Percentiles rank a stretch among this genome's conserved stretches.
Evolutionary conservation across 2,797 vertebrate species (phyloP).

Genomic region (Rhadinocentrus ornatus): DNA sequence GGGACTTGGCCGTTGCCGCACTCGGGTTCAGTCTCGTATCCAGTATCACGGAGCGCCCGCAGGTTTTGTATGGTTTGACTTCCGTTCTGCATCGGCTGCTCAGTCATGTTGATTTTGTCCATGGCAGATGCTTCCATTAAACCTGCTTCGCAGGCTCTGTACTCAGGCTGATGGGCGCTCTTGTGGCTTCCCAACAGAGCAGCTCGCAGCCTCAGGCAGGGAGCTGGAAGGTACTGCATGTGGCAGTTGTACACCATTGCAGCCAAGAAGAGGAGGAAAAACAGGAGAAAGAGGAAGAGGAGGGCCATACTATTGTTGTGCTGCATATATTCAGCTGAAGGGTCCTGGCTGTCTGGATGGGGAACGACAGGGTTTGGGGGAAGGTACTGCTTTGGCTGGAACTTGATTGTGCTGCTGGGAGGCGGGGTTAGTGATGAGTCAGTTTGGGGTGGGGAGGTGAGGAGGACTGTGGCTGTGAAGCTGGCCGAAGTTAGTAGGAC

Average conservation of each 20-base stretch:
- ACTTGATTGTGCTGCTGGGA: constrained; percentile 67
- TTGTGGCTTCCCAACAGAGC: constrained; percentile 88
- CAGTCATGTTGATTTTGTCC: constrained; percentile 84
- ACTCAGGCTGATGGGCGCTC: constrained; percentile 83
- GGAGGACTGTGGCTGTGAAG: constrained; percentile 64
- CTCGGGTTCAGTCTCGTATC: constrained; percentile 94
- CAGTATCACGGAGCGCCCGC: constrained; percentile 89
- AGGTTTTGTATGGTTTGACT: constrained; percentile 82
- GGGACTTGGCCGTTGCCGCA: constrained; percentile 86
- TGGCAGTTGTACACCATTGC: constrained; percentile 95
- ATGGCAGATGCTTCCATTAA: constrained; percentile 84
- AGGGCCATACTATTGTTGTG: constrained; percentile 86
- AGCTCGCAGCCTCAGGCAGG: constrained; percentile 89
- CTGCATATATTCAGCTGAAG: constrained; percentile 87
- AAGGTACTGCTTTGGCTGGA: constrained; percentile 75
- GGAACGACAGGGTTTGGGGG: constrained; percentile 77
- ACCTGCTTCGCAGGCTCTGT: constrained; percentile 89
- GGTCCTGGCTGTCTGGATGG: constrained; percentile 79
- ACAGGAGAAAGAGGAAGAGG: constrained; percentile 91
- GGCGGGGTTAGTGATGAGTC: constrained; percentile 77
- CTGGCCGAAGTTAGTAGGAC: constrained; percentile 72
- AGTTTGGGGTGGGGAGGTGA: constrained; percentile 78
- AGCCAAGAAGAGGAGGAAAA: constrained; percentile 90
- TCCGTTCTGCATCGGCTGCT: constrained; percentile 82
- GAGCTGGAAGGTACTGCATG: constrained; percentile 92